Evolutionary conservation across 2,888 invertebrate genomes (phyloP), one percentile per base, ranked within the genome.

Genomic region (Pristionchus japonicus): DNA sequence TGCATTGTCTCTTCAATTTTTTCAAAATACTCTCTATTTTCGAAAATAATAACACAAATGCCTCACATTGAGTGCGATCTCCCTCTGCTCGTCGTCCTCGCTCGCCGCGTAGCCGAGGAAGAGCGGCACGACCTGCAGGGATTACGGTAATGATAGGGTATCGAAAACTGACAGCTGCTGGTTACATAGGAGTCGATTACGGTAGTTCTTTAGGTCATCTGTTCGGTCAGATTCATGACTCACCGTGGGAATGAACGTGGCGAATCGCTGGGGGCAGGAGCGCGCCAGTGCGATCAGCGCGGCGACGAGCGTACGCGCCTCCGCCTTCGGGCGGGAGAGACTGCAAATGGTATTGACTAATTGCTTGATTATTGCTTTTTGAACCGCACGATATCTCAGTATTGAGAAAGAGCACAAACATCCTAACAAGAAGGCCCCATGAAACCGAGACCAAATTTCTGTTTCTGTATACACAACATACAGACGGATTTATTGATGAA

Each of bases 41-140:
- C 20, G 27, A 52, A 15, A 87, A 74, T 43, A 40, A 77, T 15
- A 82, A 31, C 9, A 34, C 11, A 1, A 47, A 80, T 40, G 43
- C 7, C 31, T 9, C 37, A 91, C 91, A 92, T 96, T 96, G 70
- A 99, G 95, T 94, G 98, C 98, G 95, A 97, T 98, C 95, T 99
- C 99, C 67, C 98, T 96, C 49, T 99, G 95, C 95, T 99, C 99
- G 95, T 99, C 99, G 95, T 98, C 98, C 88, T 98, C 97, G 27
- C 86, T 40, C 37, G 15, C 47, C 31, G 70, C 61, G 85, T 31
- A 70, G 20, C 85, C 80, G 43, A 88, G 82, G 61, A 88, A 57
- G 34, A 88, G 23, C 9, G 88, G 88, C 1, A 82, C 64, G 20
- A 88, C 88, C 88, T 88, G 37, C 3, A 85, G 3, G 52, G 23